A percentile compares a stretch with the other conserved stretches of the same genome.
Conservation (phyloP, 2,113 vertebrate genomes). For the crab-eating macaque (Macaca fascicularis) region T2T-MFA8v1.1 NC_088381.1:153191001-153191500, state of each 20-base stretch:
- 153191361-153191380: background rate
- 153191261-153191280: background rate
- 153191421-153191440: background rate
- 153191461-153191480: background rate
- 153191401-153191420: background rate
- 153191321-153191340: background rate
- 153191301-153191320: background rate
- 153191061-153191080: background rate
- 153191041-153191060: background rate
- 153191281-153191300: background rate
- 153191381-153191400: background rate
- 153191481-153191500: background rate
- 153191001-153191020: background rate
- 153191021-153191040: background rate
- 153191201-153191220: background rate
- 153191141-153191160: background rate
- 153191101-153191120: background rate
- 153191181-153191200: background rate
- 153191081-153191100: background rate
- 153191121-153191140: background rate
- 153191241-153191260: background rate
- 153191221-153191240: too few relatives aligned
- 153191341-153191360: background rate
- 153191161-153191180: background rate
- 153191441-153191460: background rate